Evolutionary conservation across 1,140 invertebrate species (phyloP), one percentile per base, ranked within the genome.

Genomic region (Eurosta solidaginis): DNA sequence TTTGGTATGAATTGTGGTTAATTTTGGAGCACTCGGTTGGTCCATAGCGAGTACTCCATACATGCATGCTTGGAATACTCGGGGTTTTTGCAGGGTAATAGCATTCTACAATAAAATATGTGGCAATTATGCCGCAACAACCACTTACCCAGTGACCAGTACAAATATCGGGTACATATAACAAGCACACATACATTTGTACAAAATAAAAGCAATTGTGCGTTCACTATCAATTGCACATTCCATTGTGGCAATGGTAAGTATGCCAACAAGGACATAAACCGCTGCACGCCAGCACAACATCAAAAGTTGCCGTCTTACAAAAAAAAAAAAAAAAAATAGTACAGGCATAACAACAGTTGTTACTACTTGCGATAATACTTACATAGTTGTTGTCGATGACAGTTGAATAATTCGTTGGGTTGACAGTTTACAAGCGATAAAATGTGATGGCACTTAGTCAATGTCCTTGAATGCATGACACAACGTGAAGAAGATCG

Each of bases 401-500:
- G n/a, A 27, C 22, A 29, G 42, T 49, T 76, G 45, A 50, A 50
- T 27, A 36, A 76, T 36, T 27, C 74, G 12, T 29, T 10, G 33
- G 29, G 75, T 45, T 77, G 50, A 76, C 76, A 44, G 36, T 27
- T 59, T 59, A 77, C 76, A 77, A 77, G 76, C 59, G 76, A 63
- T 63, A 77, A 63, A 77, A 77, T 77, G 50, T 27, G 50, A n/a
- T 22, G 44, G 76, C 50, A 63, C 76, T 77, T 59, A 44, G 50
- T 40, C 76, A 54, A 44, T 45, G 40, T 77, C 42, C 25, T 59
- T 77, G 52, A 22, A 45, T 25, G 6, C 22, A n/a, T n/a, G 63
- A 14, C 3, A 59, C 17, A 9, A 73, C 33, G 10, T n/a, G 1
- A 73, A 5, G 29, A 59, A 73, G 3, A n/a, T 33, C n/a, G 20